Percentiles rank a stretch among this genome's conserved stretches.
phyloP scores from a whole-genome alignment of 2,797 vertebrate species.

The Xyrichtys novacula region DNA sequence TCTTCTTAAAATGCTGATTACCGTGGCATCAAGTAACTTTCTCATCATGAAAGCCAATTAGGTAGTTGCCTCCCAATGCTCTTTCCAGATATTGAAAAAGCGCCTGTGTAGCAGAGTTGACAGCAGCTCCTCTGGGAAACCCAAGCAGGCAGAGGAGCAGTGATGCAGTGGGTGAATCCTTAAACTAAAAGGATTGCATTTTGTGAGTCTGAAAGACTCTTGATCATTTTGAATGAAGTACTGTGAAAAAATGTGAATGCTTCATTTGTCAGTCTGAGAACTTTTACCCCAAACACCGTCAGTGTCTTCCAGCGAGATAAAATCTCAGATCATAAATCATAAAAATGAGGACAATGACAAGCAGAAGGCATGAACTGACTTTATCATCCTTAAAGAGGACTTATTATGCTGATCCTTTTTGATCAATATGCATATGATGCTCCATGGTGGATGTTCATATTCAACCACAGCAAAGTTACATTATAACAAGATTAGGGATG shows the following conservation, averaged over 20 bases:
- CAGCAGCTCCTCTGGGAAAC: conserved; percentile 62
- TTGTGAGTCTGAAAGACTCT: conserved; percentile 32
- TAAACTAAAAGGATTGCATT: conserved; percentile 52
- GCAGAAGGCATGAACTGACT: neutral
- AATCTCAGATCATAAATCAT: conserved; percentile 15
- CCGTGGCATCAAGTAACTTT: conserved; percentile 37
- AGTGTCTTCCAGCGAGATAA: conserved; percentile 1
- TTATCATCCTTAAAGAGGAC: conserved; percentile 1
- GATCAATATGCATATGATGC: no score
- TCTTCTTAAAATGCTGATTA: conserved; percentile 35
- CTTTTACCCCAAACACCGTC: conserved; percentile 1
- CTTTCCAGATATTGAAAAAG: conserved; percentile 28
- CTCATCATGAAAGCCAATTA: conserved; percentile 60
- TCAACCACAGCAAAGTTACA: no score
- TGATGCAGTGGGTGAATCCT: conserved; percentile 50
- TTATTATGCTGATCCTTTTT: neutral
- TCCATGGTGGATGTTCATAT: no score
- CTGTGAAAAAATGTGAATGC: conserved; percentile 12
- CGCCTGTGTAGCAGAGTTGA: conserved; percentile 42
- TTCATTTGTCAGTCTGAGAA: conserved; percentile 50
- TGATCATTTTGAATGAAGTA: conserved; percentile 53
- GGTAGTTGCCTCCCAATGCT: conserved; percentile 31
- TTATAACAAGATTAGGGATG: no score
- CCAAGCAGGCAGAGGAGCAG: conserved; percentile 34
- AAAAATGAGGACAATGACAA: neutral